Conservation (phyloP, 2,797 vertebrate genomes). For the Gymnoscopelus braueri region DNA sequence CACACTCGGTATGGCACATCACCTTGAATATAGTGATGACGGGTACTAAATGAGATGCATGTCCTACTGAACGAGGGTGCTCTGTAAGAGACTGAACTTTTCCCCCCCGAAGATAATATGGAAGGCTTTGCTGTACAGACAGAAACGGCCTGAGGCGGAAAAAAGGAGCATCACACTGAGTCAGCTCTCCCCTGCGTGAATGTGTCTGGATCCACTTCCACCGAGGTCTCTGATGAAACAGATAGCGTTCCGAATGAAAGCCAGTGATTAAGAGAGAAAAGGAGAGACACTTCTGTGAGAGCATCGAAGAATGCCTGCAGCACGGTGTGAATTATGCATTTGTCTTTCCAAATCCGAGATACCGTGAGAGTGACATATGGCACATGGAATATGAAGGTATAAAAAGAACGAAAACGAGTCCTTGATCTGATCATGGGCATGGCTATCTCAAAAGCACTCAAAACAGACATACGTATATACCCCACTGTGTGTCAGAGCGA, state of each 20-base stretch:
- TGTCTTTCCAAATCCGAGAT: constrained; percentile 16
- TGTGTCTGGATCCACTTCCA: constrained; percentile 62
- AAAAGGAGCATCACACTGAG: constrained; percentile 67
- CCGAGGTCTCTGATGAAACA: constrained; percentile 69
- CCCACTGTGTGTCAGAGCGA: constrained; percentile 17
- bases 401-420: neutral
- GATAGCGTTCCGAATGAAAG: constrained; percentile 58
- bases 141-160: constrained; percentile 74
- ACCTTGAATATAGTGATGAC: constrained; percentile 56
- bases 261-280: constrained; percentile 62
- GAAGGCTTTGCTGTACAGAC: constrained; percentile 68
- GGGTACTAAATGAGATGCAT: constrained; percentile 59
- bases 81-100: constrained; percentile 69
- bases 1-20: constrained; percentile 26
- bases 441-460: constrained; percentile 19
- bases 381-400: neutral
- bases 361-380: constrained; percentile 13
- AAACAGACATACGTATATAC: neutral
- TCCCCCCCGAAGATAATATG: constrained; percentile 64
- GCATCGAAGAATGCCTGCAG: constrained; percentile 7
- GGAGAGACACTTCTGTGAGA: constrained; percentile 30
- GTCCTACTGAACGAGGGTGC: constrained; percentile 65
- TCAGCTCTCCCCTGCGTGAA: constrained; percentile 66
- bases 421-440: constrained; percentile 19
- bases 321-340: constrained; percentile 48